Evolutionary conservation across 1,140 invertebrate species (phyloP), one percentile per base, ranked within the genome.

Genomic region (Drosophila kanapiae): DNA sequence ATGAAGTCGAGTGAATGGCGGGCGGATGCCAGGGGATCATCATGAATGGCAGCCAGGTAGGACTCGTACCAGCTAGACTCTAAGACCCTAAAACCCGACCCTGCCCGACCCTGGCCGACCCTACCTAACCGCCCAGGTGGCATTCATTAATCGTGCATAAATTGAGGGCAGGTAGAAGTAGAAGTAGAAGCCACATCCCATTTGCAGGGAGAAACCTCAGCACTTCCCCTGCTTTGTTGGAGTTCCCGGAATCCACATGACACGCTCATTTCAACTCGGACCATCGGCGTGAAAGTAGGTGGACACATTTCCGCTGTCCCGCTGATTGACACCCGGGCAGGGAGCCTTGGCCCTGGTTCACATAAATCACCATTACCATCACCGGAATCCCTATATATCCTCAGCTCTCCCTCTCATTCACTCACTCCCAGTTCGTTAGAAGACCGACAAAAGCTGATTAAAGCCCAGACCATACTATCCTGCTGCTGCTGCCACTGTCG

Each of bases 111-210:
- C 56, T 1, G 16, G n/a, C n/a, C n/a, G n/a, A 23, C 23, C 23
- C 23, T 23, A 23, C 1, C 23, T 23, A 23, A 16, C 13, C 23
- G 35, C 69, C 85, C 82, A 91, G 82, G 78, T 85, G 78, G 81
- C 85, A 75, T 90, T 88, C 78, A 88, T 88, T 88, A 88, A 88
- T 90, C 85, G 86, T 90, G 82, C 85, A 90, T 90, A 90, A 90
- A 88, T 90, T 82, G 78, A 81, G 54, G 54, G 78, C 85, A 88
- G 84, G 84, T 87, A 87, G 58, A 38, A 11, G 4, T n/a, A 27
- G 23, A 13, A 14, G 23, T 23, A 3, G 23, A 23, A 23, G 23
- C 23, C 23, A 23, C 23, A 23, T 23, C 23, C 23, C 23, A 23
- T 23, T 23, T 23, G 23, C 23, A 23, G 23, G 23, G 23, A 23